phyloP scores from a whole-genome alignment of 2,888 invertebrate species.

The Calliopum simillimum region DNA sequence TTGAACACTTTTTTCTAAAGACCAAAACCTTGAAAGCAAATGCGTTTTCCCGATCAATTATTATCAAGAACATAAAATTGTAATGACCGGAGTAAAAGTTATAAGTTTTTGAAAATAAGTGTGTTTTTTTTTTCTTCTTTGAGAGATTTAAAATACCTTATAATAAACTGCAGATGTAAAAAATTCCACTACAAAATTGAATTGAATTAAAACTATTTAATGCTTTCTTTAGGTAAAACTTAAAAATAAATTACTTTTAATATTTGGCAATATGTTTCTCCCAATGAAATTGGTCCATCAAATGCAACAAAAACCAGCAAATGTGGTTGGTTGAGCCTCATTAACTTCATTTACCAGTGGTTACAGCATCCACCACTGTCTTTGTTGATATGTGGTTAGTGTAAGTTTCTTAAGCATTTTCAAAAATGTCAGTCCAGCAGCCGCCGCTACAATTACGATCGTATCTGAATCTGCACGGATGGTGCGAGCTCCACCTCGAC shows the following conservation, averaged over 20 bases:
- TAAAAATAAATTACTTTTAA: not conserved
- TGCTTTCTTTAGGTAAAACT: too few relatives aligned
- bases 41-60: too few relatives aligned
- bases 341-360: not conserved
- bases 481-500: conserved; percentile 69
- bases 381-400: not conserved
- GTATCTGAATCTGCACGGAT: not conserved
- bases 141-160: too few relatives aligned
- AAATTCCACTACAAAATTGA: too few relatives aligned
- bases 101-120: too few relatives aligned
- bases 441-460: conserved; percentile 15
- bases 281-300: conserved; percentile 13
- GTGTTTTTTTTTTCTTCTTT: too few relatives aligned
- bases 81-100: too few relatives aligned
- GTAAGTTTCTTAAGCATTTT: not conserved
- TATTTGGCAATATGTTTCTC: not conserved
- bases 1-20: too few relatives aligned
- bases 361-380: not conserved
- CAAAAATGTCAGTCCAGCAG: conserved; percentile 1
- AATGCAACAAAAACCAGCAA: not conserved
- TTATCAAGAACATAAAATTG: too few relatives aligned
- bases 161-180: too few relatives aligned
- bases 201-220: too few relatives aligned
- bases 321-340: not conserved
- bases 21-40: too few relatives aligned